Base-by-base conservation (phyloP, 1,140 invertebrate genomes). In the Cheumatopsyche charites region DNA sequence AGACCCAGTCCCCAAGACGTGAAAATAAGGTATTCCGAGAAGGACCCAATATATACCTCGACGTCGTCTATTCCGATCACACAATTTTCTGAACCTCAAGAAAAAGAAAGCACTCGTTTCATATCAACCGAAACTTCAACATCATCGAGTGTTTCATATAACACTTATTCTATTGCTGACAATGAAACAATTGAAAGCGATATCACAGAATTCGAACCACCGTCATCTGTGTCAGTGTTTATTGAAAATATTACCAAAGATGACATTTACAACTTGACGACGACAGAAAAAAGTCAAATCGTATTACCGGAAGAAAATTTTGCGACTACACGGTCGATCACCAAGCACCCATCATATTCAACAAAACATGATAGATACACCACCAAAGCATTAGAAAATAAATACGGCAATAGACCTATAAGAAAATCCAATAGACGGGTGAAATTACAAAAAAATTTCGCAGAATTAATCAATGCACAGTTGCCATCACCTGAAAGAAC, bases 31-130 rank as follows among this genome's bases (percentile, higher is more conserved):
- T 83, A 79, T 70, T 82, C 82, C 0, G 82, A 83, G 67, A 78
- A 79, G 6, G 82, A 83, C 80, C 82, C 82, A 4, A 62, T 82
- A 21, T 82, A 82, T 75, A 67, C 73, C 36, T 62, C 73, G 7
- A 75, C 73, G 2, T 21, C 69, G 9, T 70, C 62, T 19, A 75
- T 70, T 7, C 67, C 74, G 12, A 62, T 45, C 36, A 61, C 71
- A 7, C 69, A 70, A 19, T 70, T 68, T 19, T 70, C 70, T 12
- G 58, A 66, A 42, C 52, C 69, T n/a, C 70, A 74, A 55, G 58
- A 67, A 17, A 45, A 23, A 47, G 43, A 45, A 45, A 65, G n/a
- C 11, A 11, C 17, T 26, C 42, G 19, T 19, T 42, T 63, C 19
- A 19, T 21, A 21, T 25, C 43, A 1, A 66, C 21, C 1, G 6